Evolutionary conservation across 2,113 vertebrate genomes (phyloP).

Genomic region (Nicator chloris): DNA sequence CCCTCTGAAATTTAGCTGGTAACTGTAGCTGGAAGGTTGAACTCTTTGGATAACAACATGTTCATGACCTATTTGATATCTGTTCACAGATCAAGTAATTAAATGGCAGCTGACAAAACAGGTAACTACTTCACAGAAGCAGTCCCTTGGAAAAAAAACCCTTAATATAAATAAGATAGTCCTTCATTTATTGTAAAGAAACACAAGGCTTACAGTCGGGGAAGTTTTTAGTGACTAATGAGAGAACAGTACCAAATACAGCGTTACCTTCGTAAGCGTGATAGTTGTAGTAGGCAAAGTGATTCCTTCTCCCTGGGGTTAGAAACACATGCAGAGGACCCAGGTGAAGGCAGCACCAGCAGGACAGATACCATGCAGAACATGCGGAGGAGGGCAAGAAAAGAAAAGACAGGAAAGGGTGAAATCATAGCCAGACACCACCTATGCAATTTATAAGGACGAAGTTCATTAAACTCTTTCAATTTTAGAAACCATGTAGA

Average conservation of each 20-base stretch:
- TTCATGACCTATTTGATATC: not conserved
- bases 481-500: not conserved
- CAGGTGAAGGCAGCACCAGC: constrained; percentile 86
- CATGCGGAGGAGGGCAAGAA: constrained; percentile 74
- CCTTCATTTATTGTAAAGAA: not conserved
- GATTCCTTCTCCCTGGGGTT: constrained; percentile 93
- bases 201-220: not conserved
- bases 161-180: not conserved
- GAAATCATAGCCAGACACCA: constrained; percentile 76
- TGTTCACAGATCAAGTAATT: not conserved
- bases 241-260: constrained; percentile 52
- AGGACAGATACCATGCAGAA: constrained; percentile 75
- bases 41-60: not conserved
- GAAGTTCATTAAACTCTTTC: constrained; percentile 15
- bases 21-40: not conserved
- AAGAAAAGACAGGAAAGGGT: constrained; percentile 85
- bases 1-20: not conserved
- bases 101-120: not conserved
- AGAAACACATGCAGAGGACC: constrained; percentile 86
- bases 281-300: constrained; percentile 96
- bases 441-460: constrained; percentile 20
- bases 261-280: constrained; percentile 89
- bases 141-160: not conserved
- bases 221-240: constrained; percentile 29
- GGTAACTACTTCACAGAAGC: not conserved